These are phyloP conservation scores for Chrysemys picta DNA, from an alignment of 2,113 vertebrate species.

Conservation along the genomic window DNA sequence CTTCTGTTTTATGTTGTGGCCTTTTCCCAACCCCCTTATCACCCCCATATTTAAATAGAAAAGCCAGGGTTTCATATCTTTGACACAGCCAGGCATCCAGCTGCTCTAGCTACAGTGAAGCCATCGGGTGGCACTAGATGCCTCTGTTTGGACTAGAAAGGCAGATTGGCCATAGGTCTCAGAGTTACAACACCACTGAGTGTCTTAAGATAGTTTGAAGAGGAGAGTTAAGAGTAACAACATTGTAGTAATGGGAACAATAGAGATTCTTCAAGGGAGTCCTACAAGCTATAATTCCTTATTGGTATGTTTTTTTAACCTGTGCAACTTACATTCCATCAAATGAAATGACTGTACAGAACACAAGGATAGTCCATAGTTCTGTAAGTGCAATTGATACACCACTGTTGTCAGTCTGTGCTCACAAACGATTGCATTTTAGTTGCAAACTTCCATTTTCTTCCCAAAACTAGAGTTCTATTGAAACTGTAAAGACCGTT, in stretches of 20 bases:
- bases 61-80: not conserved
- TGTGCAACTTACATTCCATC: slow-evolving; percentile 40
- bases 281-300: not conserved
- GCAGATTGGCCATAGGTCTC: not conserved
- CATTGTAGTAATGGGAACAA: not conserved
- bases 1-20: slow-evolving; percentile 14
- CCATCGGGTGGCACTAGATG: not conserved
- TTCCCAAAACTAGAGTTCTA: not conserved
- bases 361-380: not conserved
- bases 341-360: slow-evolving; percentile 11
- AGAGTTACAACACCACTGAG: not conserved
- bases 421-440: not conserved
- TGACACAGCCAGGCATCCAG: not conserved
- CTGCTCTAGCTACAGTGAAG: not conserved
- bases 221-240: not conserved
- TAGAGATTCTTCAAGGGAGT: not conserved
- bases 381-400: not conserved
- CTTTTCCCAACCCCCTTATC: not conserved
- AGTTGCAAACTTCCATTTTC: slow-evolving; percentile 19
- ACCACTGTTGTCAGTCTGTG: not conserved
- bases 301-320: not conserved
- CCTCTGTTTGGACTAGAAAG: accelerated
- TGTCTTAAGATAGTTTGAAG: slow-evolving; percentile 3
- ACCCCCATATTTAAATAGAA: not conserved
- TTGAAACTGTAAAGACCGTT: slow-evolving; percentile 26